Base-by-base conservation (phyloP, 2,113 vertebrate genomes). In the Megaceryle maxima region DNA sequence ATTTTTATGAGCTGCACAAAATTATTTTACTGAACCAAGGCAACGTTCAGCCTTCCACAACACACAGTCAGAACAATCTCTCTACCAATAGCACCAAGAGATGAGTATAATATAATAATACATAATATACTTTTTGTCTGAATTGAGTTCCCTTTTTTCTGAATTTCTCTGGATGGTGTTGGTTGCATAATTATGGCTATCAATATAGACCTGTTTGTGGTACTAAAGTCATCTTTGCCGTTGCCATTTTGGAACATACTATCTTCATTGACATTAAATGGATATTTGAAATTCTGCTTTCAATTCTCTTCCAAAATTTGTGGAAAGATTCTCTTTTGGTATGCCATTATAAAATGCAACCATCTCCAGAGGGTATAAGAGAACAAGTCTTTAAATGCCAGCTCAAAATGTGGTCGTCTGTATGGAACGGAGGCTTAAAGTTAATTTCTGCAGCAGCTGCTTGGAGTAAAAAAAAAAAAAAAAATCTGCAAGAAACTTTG, bases 371-470 rank as follows among this genome's bases (percentile, higher is more conserved):
- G 28, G 13, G 37, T 83, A 21, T 39, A 57, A 66, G 68, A 68
- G 14, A 94, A 31, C 7, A 74, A 48, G 29, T 77, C 69, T 63
- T 77, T 79, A 63, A 67, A 29, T 78, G 84, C 79, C 83, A 73
- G 28, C 70, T 82, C 60, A 68, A 94, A 90, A 84, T 72, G 24
- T 18, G 13, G 48, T 75, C 15, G 4, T 79, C 21, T 64, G 16
- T 69, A 18, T 18, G 63, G 63, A 91, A 69, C 24, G 0, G 2
- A 83, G 64, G 51, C 43, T 35, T 53, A 63, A 48, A 92, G 53
- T 91, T 87, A 56, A 75, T 79, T 92, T 93, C 77, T 91, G 62
- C 37, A 91, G 53, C 83, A 84, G 73, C 80, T 90, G 76, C 79
- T 76, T 60, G 19, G 43, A 90, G 50, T 84, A 22, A 43, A 64